These are phyloP conservation scores for Acanthaster planci DNA, from an alignment of 35 echinoderm and acorn worm species.

Conservation along the genomic window DNA sequence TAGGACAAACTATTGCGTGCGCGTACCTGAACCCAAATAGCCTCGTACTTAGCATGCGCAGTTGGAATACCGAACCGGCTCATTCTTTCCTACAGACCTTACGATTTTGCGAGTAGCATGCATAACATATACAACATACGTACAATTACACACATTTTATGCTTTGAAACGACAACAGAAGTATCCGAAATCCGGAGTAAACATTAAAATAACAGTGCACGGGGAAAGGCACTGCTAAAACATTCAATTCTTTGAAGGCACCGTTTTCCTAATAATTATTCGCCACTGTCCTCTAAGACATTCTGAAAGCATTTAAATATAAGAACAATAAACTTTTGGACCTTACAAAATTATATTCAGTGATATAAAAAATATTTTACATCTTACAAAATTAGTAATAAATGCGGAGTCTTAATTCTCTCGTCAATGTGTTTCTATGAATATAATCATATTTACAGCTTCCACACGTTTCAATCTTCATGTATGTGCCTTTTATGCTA, in stretches of 20 bases:
- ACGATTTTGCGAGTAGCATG: too few relatives aligned
- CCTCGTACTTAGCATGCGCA: too few relatives aligned
- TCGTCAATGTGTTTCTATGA: background rate
- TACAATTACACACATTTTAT: too few relatives aligned
- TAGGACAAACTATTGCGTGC: too few relatives aligned
- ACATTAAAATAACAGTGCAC: too few relatives aligned
- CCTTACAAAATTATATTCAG: constrained; percentile 30
- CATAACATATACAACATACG: too few relatives aligned
- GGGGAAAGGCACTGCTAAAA: background rate
- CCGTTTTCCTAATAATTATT: background rate
- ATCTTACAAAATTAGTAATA: constrained; percentile 13
- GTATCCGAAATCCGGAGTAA: too few relatives aligned
- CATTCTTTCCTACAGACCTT: too few relatives aligned
- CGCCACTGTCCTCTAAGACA: background rate
- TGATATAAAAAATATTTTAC: constrained; percentile 21
- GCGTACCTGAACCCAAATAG: too few relatives aligned
- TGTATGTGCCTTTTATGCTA: too few relatives aligned
- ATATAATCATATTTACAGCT: constrained; percentile 23
- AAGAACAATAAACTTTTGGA: constrained; percentile 10
- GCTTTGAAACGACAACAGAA: too few relatives aligned
- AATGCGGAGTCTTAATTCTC: background rate
- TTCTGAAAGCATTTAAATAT: background rate
- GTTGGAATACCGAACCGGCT: too few relatives aligned
- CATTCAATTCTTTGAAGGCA: background rate
- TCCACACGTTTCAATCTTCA: background rate